Base-by-base conservation (phyloP, 2,888 invertebrate genomes). In the Drosophila putrida region DNA sequence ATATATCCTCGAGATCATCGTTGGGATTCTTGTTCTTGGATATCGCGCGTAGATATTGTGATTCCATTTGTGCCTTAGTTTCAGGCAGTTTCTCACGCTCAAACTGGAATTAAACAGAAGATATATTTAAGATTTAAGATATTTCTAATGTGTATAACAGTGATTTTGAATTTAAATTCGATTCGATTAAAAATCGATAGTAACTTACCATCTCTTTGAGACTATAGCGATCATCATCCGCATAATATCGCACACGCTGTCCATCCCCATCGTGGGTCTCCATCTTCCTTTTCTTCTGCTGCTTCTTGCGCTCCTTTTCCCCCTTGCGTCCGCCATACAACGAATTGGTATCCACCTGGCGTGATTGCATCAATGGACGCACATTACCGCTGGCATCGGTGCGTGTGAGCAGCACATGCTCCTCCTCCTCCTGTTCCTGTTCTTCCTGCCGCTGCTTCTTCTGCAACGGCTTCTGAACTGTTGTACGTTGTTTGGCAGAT, bases 191-290 rank as follows among this genome's bases (percentile, higher is more conserved):
- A n/a, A n/a, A 20, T 31, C 3, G 31, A 2, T 6, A 6, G 8
- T 31, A 6, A 31, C 5, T 31, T 92, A 95, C 96, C 96, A 98
- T 96, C 92, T 97, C 95, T 90, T 96, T 95, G 38, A 98, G 94
- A 58, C 96, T 95, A 92, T 96, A 96, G 90, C 96, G 96, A 91
- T 98, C 97, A 93, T 98, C 98, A 93, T 98, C 97, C 4, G 96
- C 95, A 93, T 97, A 98, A 93, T 97, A 98, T 63, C 96, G 95
- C 4, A 95, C 94, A 75, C 98, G 94, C 90, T 97, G 94, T 8
- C 96, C 95, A 70, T 94, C 94, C 51, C 90, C 91, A 86, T 91
- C 91, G 85, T 98, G 96, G 4, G 97, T 98, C 78, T 95, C 95
- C 35, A 94, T 93, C 89, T 78, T 72, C 54, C 67, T 20, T 4